Percentiles rank a stretch among this genome's conserved stretches.
Conservation (phyloP, 1,140 invertebrate species). For the Geopemphigus sp. region DNA sequence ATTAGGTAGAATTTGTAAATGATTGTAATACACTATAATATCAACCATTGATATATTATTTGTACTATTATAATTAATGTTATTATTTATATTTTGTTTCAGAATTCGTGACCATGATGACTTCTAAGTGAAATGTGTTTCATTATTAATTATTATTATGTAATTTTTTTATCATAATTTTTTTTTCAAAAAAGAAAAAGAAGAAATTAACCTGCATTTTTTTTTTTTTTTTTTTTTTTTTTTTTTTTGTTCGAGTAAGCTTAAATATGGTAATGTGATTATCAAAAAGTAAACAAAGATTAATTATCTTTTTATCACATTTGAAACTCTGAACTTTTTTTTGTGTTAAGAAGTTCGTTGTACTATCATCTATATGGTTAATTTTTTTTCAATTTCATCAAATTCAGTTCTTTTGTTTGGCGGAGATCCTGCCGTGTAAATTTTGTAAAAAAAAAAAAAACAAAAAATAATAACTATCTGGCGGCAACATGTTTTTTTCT, state of each 20-base stretch:
- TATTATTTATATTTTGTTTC: conserved; percentile 61
- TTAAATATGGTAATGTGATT: conserved; percentile 42
- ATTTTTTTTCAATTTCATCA: conserved; percentile 37
- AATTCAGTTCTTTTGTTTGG: conserved; percentile 47
- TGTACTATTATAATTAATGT: conserved; percentile 1
- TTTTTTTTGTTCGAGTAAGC: conserved; percentile 44
- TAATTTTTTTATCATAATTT: conserved; percentile 48
- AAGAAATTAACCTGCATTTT: conserved; percentile 48
- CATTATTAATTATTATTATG: conserved; percentile 49
- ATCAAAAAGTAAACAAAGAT: conserved; percentile 40
- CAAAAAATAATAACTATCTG: conserved; percentile 30
- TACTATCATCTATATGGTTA: conserved; percentile 42
- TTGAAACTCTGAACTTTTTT: conserved; percentile 44
- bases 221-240: conserved; percentile 37
- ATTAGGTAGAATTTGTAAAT: conserved; percentile 25
- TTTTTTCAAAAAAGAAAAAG: conserved; percentile 41
- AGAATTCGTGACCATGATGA: conserved; percentile 99
- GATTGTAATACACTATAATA: neutral
- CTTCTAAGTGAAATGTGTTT: conserved; percentile 79
- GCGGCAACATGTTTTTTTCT: conserved; percentile 28
- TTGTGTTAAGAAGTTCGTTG: conserved; percentile 41
- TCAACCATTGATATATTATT: neutral
- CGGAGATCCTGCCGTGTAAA: conserved; percentile 34
- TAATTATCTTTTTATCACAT: conserved; percentile 45
- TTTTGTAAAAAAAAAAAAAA: conserved; percentile 46